Evolutionary conservation across 2,888 invertebrate species (phyloP), one percentile per base, ranked within the genome.

Genomic region (Temnothorax rugatulus): DNA sequence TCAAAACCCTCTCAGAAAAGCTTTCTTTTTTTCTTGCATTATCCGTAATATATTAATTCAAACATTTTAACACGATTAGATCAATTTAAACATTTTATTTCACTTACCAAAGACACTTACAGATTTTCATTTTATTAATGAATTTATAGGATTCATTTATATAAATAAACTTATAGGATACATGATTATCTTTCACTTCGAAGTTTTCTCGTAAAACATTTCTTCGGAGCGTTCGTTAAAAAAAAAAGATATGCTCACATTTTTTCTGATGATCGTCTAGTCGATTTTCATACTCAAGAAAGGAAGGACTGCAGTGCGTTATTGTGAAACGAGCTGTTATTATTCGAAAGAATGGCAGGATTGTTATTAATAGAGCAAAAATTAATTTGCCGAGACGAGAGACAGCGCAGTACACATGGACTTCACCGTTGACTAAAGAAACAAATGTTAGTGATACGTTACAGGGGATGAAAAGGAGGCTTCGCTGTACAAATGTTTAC

Each of bases 401-500:
- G 21, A 68, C 5, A 66, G 9, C 47, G 47, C 66, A 15, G 15
- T 71, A 69, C 13, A 44, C 25, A 5, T 38, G 47, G 59, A 47
- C 18, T 73, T 59, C 8, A 71, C 18, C 18, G 25, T 59, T 47
- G 34, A 59, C 21, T 73, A 44, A 71, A 13, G 18, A 81, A 59
- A 81, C 38, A 59, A 81, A 71, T 73, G 47, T 81, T 81, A 47
- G 47, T 59, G 34, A 47, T 79, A 29, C 38, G 41, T 52, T 66
- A 25, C 25, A 77, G 63, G 83, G 75, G 84, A 54, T 50, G 44
- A 76, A 66, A 59, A 34, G 61, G 54, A 86, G 86, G 87, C 86
- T 90, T 81, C 83, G 89, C 87, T 93, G 93, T 93, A 93, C 93
- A 93, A 93, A 93, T 92, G 89, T 91, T 93, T 91, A 90, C 63